Conservation (phyloP, 1,140 invertebrate species). For the Pogonomyrmex californicus region DNA sequence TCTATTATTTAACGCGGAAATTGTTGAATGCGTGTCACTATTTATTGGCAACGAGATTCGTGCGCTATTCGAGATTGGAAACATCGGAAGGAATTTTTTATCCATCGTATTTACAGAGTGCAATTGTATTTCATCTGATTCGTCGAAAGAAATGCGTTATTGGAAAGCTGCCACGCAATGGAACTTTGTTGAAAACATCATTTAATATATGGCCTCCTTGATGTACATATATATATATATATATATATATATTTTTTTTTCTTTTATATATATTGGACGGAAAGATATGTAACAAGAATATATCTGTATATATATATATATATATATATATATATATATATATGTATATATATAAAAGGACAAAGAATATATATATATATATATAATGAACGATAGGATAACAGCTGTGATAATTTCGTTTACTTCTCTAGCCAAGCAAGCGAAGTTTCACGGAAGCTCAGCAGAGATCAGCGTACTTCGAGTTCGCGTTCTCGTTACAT, state of each 20-base stretch:
- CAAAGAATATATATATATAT: constrained; percentile 53
- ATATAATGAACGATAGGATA: constrained; percentile 3
- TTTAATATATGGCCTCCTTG: constrained; percentile 49
- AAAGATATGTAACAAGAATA: too few relatives aligned
- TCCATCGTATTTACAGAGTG: constrained; percentile 44
- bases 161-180: constrained; percentile 60
- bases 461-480: neutral
- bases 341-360: constrained; percentile 2
- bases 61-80: constrained; percentile 42
- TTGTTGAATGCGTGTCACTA: neutral
- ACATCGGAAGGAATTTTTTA: constrained; percentile 53
- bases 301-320: constrained; percentile 18
- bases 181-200: constrained; percentile 57
- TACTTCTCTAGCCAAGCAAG: constrained; percentile 17
- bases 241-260: too few relatives aligned
- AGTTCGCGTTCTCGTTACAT: neutral
- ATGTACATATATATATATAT: too few relatives aligned
- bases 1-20: constrained; percentile 47
- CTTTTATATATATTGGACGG: too few relatives aligned
- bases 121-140: constrained; percentile 50
- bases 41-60: constrained; percentile 46
- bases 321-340: constrained; percentile 16
- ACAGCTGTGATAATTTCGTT: constrained; percentile 56
- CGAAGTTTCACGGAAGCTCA: constrained; percentile 29
- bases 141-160: constrained; percentile 53